Evolutionary conservation across 2,888 invertebrate species (phyloP).

Genomic region (Cryptosula pallasiana): DNA sequence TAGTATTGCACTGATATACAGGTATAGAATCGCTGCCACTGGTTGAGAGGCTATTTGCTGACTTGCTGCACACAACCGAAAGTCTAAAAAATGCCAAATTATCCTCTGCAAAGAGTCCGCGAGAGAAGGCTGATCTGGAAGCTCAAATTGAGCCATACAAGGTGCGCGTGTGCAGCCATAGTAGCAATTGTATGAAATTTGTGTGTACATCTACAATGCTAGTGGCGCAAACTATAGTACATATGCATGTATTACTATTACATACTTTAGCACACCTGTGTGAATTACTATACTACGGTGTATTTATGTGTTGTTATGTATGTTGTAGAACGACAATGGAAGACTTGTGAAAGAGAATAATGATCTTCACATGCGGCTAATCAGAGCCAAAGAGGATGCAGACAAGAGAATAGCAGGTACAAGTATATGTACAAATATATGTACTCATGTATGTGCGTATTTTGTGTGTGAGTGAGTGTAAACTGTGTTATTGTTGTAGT

Average conservation of each 20-base stretch:
- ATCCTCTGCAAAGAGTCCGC: constrained; percentile 25
- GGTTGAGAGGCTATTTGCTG: constrained; percentile 73
- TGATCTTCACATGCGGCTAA: constrained; percentile 49
- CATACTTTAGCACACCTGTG: too few relatives aligned
- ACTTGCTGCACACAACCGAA: constrained; percentile 80
- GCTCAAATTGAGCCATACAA: constrained; percentile 25
- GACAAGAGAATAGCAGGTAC: constrained; percentile 33
- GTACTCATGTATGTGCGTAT: too few relatives aligned
- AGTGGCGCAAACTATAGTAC: too few relatives aligned
- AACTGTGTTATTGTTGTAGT: too few relatives aligned
- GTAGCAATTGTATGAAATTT: too few relatives aligned
- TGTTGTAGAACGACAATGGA: constrained; percentile 46
- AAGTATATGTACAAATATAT: too few relatives aligned
- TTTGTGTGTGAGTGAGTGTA: too few relatives aligned
- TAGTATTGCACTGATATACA: not conserved
- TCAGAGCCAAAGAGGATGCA: constrained; percentile 45
- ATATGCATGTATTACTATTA: too few relatives aligned
- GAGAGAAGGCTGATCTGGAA: constrained; percentile 2
- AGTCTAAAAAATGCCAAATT: constrained; percentile 78
- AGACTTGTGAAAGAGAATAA: constrained; percentile 53
- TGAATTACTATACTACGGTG: too few relatives aligned
- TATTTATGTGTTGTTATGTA: too few relatives aligned
- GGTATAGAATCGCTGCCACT: constrained; percentile 69
- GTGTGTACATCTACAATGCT: too few relatives aligned
- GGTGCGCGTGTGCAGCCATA: not conserved